Evolutionary conservation across 2,113 vertebrate genomes (phyloP).

Genomic region (Cyprinus carpio): DNA sequence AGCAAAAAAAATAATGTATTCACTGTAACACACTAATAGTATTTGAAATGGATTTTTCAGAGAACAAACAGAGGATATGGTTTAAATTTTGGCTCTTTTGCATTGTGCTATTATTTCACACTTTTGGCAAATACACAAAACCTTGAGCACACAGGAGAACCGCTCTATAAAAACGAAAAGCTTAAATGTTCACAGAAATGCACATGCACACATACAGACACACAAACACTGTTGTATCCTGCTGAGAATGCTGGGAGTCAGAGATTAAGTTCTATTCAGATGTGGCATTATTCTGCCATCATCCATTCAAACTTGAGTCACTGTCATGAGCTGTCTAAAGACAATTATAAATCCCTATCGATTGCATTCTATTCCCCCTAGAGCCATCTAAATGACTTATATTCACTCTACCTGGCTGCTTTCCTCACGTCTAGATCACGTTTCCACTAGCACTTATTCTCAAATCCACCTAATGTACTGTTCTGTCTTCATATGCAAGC

Average conservation of each 20-base stretch:
- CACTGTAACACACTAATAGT: not conserved
- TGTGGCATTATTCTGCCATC: constrained; percentile 4
- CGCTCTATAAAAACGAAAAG: not conserved
- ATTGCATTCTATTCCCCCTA: not conserved
- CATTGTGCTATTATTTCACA: constrained; percentile 20
- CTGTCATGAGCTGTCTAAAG: not conserved
- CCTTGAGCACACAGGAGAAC: constrained; percentile 1
- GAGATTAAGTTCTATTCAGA: constrained; percentile 31
- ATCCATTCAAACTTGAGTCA: constrained; percentile 28
- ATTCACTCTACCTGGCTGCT: constrained; percentile 11
- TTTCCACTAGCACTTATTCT: not conserved
- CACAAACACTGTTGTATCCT: not conserved
- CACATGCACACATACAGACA: not conserved
- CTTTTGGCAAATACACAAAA: not conserved
- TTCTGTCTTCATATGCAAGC: constrained; percentile 42
- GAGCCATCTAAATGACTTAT: constrained; percentile 11
- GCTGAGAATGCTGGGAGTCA: constrained; percentile 34
- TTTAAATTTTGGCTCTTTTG: constrained; percentile 17
- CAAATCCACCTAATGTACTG: not conserved
- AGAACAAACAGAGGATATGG: constrained; percentile 30
- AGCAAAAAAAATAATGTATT: not conserved
- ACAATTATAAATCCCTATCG: constrained; percentile 36
- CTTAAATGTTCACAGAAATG: not conserved
- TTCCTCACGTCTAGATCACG: not conserved
- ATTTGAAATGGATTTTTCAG: constrained; percentile 24